Evolutionary conservation across 2,888 invertebrate genomes (phyloP).

Genomic region (Machimus atricapillus): DNA sequence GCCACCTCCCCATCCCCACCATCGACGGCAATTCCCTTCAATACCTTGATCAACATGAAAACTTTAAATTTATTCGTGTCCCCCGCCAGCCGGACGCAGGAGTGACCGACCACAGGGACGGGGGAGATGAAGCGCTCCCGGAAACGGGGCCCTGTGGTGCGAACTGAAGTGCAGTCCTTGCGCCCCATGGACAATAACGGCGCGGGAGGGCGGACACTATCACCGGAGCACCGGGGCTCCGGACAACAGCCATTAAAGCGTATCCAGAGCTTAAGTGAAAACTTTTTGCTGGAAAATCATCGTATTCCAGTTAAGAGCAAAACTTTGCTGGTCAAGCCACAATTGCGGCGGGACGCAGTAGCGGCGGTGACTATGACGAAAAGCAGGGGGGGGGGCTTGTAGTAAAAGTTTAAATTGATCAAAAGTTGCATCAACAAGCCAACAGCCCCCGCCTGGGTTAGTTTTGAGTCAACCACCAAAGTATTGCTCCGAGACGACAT

Average conservation of each 20-base stretch:
- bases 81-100: background rate
- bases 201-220: too few species aligned
- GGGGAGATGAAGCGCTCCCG: background rate
- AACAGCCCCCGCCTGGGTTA: background rate
- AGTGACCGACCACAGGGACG: background rate
- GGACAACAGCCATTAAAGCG: slow-evolving; percentile 14
- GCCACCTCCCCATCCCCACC: background rate
- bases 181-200: background rate
- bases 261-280: slow-evolving; percentile 12
- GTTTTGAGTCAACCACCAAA: slow-evolving; percentile 22
- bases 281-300: slow-evolving; percentile 28
- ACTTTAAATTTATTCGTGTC: slow-evolving; percentile 14
- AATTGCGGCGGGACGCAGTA: slow-evolving; percentile 13
- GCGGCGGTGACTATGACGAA: background rate
- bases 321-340: slow-evolving; percentile 35
- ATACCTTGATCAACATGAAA: slow-evolving; percentile 27
- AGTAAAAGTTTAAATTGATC: slow-evolving; percentile 26
- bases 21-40: background rate
- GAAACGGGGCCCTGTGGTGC: background rate
- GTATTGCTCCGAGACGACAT: background rate
- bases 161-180: background rate
- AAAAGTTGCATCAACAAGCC: slow-evolving; percentile 27
- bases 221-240: background rate
- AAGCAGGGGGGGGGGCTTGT: background rate
- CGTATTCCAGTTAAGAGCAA: slow-evolving; percentile 28